phyloP scores from a whole-genome alignment of 2,888 invertebrate genomes.

The Nomada ruficornis region DNA sequence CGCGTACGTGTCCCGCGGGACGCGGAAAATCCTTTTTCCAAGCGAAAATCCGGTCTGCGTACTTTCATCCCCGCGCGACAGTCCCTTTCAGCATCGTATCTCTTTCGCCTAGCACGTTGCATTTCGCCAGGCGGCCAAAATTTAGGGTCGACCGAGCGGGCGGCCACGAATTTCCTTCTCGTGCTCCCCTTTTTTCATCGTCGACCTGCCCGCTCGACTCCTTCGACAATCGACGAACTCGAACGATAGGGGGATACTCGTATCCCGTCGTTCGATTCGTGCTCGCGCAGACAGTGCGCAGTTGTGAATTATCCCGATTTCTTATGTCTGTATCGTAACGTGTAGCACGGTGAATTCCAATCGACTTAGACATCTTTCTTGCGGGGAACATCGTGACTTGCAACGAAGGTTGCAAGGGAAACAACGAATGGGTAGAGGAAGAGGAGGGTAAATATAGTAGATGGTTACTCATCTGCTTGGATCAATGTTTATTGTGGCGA shows the following conservation, averaged over 20 bases:
- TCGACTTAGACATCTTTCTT: no score
- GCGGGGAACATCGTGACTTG: neutral
- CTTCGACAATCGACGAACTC: no score
- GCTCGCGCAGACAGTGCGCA: neutral
- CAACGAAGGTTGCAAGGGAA: neutral
- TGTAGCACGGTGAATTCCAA: slow-evolving; percentile 11
- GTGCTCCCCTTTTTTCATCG: neutral
- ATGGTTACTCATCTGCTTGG: neutral
- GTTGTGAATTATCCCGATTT: slow-evolving; percentile 28
- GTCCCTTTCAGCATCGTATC: slow-evolving; percentile 36
- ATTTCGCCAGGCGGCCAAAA: slow-evolving; percentile 21
- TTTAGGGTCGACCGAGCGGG: slow-evolving; percentile 11
- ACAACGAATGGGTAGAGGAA: neutral
- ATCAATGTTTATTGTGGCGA: neutral
- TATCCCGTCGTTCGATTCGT: slow-evolving; percentile 15
- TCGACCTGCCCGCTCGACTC: neutral
- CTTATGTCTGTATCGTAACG: slow-evolving; percentile 5
- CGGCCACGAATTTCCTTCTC: slow-evolving; percentile 15
- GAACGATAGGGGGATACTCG: neutral
- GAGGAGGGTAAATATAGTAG: neutral
- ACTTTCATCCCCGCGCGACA: slow-evolving; percentile 30
- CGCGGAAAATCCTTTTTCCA: slow-evolving; percentile 57
- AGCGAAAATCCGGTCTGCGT: slow-evolving; percentile 49
- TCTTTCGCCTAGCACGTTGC: neutral
- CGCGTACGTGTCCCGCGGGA: slow-evolving; percentile 53